Evolutionary conservation across 2,888 invertebrate genomes (phyloP).

Genomic region (Zhengitettix transpicula): DNA sequence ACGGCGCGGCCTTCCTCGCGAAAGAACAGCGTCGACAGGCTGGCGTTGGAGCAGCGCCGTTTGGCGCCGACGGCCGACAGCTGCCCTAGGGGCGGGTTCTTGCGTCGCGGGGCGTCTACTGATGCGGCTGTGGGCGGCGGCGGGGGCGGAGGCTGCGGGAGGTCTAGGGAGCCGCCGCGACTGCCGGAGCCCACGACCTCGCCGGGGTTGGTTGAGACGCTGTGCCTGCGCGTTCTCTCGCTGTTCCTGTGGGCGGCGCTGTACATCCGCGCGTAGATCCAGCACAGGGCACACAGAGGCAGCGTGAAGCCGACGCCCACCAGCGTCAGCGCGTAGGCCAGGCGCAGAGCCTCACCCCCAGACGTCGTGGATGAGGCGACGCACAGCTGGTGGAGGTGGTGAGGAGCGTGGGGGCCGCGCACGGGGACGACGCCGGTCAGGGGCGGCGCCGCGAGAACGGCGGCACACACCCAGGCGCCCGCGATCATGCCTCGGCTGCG

Average conservation of each 20-base stretch:
- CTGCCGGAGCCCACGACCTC: constrained; percentile 9
- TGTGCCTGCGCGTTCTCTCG: constrained; percentile 30
- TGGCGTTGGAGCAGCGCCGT: constrained; percentile 26
- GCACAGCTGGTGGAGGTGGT: constrained; percentile 16
- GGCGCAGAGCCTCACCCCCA: constrained; percentile 14
- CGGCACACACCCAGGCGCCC: neutral
- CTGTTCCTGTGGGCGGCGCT: constrained; percentile 30
- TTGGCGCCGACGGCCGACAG: neutral
- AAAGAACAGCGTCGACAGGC: constrained; percentile 26
- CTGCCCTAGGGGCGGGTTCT: constrained; percentile 4
- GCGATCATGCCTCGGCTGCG: constrained; percentile 26
- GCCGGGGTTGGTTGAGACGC: constrained; percentile 20
- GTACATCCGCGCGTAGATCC: constrained; percentile 31
- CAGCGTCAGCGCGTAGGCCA: constrained; percentile 24
- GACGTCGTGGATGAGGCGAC: constrained; percentile 14
- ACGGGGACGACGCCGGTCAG: constrained; percentile 17
- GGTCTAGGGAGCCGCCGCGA: constrained; percentile 9
- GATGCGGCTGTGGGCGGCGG: constrained; percentile 7
- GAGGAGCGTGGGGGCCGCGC: neutral
- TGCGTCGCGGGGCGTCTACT: constrained; percentile 1
- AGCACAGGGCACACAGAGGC: constrained; percentile 28
- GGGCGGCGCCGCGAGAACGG: constrained; percentile 12
- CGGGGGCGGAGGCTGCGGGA: constrained; percentile 9
- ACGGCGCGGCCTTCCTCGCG: constrained; percentile 33
- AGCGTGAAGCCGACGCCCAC: constrained; percentile 28